Base-by-base conservation (phyloP, 2,113 vertebrate species). In the Crypturellus undulatus region DNA sequence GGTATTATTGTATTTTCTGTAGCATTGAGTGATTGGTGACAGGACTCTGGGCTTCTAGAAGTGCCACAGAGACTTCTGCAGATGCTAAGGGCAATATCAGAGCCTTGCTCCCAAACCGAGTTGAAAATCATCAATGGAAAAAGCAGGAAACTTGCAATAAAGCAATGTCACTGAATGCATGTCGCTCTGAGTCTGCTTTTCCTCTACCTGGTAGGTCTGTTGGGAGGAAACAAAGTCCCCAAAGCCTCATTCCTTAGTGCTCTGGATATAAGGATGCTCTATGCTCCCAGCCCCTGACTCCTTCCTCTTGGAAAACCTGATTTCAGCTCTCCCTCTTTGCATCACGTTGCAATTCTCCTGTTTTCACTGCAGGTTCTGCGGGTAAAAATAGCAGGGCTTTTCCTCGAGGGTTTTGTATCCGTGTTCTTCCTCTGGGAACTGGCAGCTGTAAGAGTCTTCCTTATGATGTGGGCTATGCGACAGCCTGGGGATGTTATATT, bases 401-500 rank as follows among this genome's bases (percentile, higher is more conserved):
- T 96, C 97, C 40, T 96, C 92, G 0, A 34, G 12, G 11, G 49
- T 38, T 28, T 40, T 96, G 32, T 84, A 97, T 0, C 98, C 98
- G 1, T 89, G 91, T 42, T 98, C 98, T 36, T 98, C 98, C 72
- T 98, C 97, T 1, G 98, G 98, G 84, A 98, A 97, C n/a, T 95
- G 98, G 90, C 96, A 98, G 94, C 98, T 98, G 80, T 40, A 78
- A 22, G 93, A 45, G 3, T 98, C 98, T 24, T 97, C 96, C 6
- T 28, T 51, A 1, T 3, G 69, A 25, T 6, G 52, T 28, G 12
- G 68, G 60, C 51, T 51, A 0, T 22, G 25, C 2, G 5, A 45
- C 22, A 32, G 90, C 73, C 38, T 42, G 6, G 13, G 9, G 56
- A 64, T 28, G n/a, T 40, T 15, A 20, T 12, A 34, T 18, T 89